Base-by-base conservation (phyloP, 2,888 invertebrate genomes). In the Xanthia togata region DNA sequence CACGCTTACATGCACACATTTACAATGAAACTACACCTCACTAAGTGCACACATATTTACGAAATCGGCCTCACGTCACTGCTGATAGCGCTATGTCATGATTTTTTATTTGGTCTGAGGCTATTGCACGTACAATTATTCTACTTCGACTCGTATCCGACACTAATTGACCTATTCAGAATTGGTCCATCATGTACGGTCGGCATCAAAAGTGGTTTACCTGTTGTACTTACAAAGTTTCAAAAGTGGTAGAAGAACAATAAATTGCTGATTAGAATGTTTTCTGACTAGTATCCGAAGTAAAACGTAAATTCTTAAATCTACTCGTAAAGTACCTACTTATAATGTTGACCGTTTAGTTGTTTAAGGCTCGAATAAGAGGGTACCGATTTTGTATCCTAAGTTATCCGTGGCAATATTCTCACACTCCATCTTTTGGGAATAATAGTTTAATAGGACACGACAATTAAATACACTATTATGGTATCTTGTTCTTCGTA, bases 131-230 rank as follows among this genome's bases (percentile, higher is more conserved):
- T 41, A 26, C 31, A 2, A 11, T n/a, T 41, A 70, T 59, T 75
- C 17, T 14, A 76, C 64, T 76, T 64, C 2, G 41, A 53, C 23
- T 68, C 26, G 1, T 17, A 35, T 38, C 4, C 1, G 50, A 53
- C n/a, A 64, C 59, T 76, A 41, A 50, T 63, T 62, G 26, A 53
- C 14, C 72, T 35, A 64, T 73, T 76, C 55, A 71, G 38, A 59
- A 59, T 26, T 50, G 31, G 4, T 31, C 0, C 8, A 2, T n/a
- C 60, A 50, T n/a, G 12, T 68, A 20, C 57, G n/a, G 67, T 73
- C 57, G 4, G 9, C 53, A 53, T 53, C 23, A n/a, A 73, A 35
- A 55, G 31, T 65, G 31, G 26, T 8, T 53, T 23, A 11, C 41
- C 23, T 23, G 17, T 55, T 55, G 2, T 26, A 14, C n/a, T 23